Conservation (phyloP, 35 echinoderm and acorn worm genomes). For the Apostichopus parvimensis region DNA sequence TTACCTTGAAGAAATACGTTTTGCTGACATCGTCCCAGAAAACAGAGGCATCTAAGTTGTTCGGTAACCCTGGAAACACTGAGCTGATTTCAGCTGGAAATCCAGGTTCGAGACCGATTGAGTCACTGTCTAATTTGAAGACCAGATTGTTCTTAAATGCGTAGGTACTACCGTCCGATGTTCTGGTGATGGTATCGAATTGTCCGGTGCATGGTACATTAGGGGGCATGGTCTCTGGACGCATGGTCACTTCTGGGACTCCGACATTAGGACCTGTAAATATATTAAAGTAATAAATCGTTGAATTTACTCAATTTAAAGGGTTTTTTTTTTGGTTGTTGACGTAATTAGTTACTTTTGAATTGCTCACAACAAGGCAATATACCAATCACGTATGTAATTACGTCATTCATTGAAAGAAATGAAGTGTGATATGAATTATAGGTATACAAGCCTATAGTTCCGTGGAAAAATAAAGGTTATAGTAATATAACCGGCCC, state of each 20-base stretch:
- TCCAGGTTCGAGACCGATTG: neutral
- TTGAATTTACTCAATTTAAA: too few relatives aligned
- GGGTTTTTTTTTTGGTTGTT: too few relatives aligned
- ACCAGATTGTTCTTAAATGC: conserved; percentile 68
- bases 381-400: too few relatives aligned
- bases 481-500: too few relatives aligned
- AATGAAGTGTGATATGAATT: too few relatives aligned
- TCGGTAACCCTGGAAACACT: conserved; percentile 73
- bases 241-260: conserved; percentile 47
- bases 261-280: conserved; percentile 45
- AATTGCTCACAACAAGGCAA: too few relatives aligned
- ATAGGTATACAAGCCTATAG: too few relatives aligned
- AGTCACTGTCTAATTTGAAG: conserved; percentile 26
- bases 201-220: conserved; percentile 27
- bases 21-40: conserved; percentile 61
- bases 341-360: too few relatives aligned
- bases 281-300: too few relatives aligned
- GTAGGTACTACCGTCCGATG: conserved; percentile 59
- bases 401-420: too few relatives aligned
- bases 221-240: conserved; percentile 10
- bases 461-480: too few relatives aligned
- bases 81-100: conserved; percentile 57
- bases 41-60: conserved; percentile 80
- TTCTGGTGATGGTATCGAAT: conserved; percentile 45
- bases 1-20: conserved; percentile 94